phyloP scores from a whole-genome alignment of 1,140 invertebrate genomes.

The Apocrypta bakeri region DNA sequence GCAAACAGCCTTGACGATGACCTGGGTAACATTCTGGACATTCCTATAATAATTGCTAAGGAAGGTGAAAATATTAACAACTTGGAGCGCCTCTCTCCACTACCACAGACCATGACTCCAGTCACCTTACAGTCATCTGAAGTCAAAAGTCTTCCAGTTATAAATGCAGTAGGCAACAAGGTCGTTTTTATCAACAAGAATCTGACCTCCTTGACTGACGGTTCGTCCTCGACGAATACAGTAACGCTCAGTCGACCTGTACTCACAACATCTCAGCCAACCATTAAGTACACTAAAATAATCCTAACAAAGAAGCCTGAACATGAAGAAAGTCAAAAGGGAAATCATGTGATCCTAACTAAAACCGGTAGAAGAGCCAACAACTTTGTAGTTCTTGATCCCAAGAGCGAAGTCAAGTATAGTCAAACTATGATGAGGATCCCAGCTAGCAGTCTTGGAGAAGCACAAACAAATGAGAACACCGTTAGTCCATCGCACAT shows the following conservation, averaged over 20 bases:
- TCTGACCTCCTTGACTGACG: constrained; percentile 38
- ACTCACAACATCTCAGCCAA: constrained; percentile 47
- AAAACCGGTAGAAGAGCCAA: constrained; percentile 52
- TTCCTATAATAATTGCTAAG: constrained; percentile 81
- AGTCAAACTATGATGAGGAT: neutral
- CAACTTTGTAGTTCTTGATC: constrained; percentile 30
- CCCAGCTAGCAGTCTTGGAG: neutral
- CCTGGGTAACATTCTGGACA: constrained; percentile 78
- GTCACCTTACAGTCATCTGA: constrained; percentile 48
- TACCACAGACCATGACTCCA: constrained; percentile 46
- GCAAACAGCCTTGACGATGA: constrained; percentile 73
- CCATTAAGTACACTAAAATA: constrained; percentile 76
- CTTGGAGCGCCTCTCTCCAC: constrained; percentile 59
- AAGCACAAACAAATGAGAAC: neutral
- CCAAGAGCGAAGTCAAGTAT: constrained; percentile 26
- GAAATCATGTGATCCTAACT: constrained; percentile 62
- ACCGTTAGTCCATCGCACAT: neutral
- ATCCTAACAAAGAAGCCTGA: constrained; percentile 73
- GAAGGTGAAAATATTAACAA: constrained; percentile 75
- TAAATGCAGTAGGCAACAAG: constrained; percentile 58
- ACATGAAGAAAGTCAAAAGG: constrained; percentile 55
- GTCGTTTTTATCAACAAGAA: constrained; percentile 68
- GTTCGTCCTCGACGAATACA: neutral
- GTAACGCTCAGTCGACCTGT: constrained; percentile 11
- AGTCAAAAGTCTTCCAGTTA: constrained; percentile 53